Conservation (phyloP, 1,140 invertebrate genomes). For the Uloborus diversus region DNA sequence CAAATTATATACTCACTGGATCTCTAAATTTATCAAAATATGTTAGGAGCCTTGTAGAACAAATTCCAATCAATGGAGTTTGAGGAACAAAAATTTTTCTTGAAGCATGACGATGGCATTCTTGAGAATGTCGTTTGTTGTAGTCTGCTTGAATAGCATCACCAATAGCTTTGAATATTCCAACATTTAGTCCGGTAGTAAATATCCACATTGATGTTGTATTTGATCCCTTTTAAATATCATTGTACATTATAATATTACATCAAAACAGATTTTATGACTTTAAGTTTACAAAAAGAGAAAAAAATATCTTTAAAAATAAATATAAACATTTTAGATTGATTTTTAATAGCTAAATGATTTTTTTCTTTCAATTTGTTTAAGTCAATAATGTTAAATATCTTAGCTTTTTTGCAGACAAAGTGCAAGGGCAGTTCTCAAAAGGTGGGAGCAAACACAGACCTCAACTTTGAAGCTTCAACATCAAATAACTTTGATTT, state of each 20-base stretch:
- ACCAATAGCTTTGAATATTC: slow-evolving; percentile 63
- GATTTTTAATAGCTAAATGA: background rate
- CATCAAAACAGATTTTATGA: background rate
- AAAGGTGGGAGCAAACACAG: too few species aligned
- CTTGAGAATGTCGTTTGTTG: slow-evolving; percentile 33
- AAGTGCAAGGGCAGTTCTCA: too few species aligned
- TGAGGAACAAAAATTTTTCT: background rate
- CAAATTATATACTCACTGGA: background rate
- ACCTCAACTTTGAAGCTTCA: too few species aligned
- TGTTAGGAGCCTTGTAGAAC: slow-evolving; percentile 11
- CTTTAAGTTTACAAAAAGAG: background rate
- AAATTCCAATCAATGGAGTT: slow-evolving; percentile 31
- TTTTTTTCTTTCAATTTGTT: background rate
- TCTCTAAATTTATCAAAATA: slow-evolving; percentile 13
- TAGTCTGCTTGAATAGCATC: slow-evolving; percentile 62
- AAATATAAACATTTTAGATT: background rate
- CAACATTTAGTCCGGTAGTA: slow-evolving; percentile 63
- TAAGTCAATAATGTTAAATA: background rate
- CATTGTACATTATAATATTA: background rate
- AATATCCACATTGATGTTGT: slow-evolving; percentile 66
- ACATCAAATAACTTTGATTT: too few species aligned
- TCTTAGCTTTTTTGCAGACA: too few species aligned
- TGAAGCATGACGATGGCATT: slow-evolving; percentile 2
- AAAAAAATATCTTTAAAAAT: background rate
- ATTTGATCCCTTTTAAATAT: slow-evolving; percentile 61